Evolutionary conservation across 2,888 invertebrate species (phyloP), one percentile per base, ranked within the genome.

Genomic region (Antheraea assamensis): DNA sequence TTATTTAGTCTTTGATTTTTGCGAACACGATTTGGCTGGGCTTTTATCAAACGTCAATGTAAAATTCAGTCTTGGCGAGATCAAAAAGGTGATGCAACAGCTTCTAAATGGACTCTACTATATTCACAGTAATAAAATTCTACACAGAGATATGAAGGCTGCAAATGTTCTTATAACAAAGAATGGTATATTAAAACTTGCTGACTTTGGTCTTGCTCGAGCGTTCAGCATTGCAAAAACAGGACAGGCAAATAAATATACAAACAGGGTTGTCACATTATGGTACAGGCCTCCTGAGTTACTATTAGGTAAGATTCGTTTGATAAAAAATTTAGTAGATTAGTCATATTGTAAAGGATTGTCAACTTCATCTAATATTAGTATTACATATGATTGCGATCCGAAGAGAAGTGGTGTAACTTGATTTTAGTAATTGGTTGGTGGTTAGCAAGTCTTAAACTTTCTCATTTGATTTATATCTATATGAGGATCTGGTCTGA

Each of bases 111-210:
- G 99, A 5, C 95, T 99, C 1, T 99, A 98, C 92, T 99, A 98
- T 85, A 99, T 99, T 85, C 99, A 99, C 87, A 98, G 97, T 82
- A 99, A 98, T 89, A 99, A 98, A 96, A 98, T 98, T 78, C 89
- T 99, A 0, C 99, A 99, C 85, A 95, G 99, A 81, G 99, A 99
- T 85, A 99, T 99, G 99, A 99, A 99, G 92, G 99, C 99, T 15
- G 99, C 99, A 0, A 99, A 99, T 93, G 99, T 99, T 49, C 94
- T 99, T 21, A 98, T 99, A 75, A 99, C 99, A 0, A 99, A 99
- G 88, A 97, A 97, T 88, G 99, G 99, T 0, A 96, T 98, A 4
- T 90, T 99, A 0, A 99, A 99, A 91, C 90, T 99, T 75, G 99
- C 99, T 3, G 99, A 99, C 93, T 99, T 99, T 92, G 99, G 99